Percentiles rank a stretch among this genome's conserved stretches.
Conservation (phyloP, 2,797 vertebrate species). For the Helostoma temminkii region DNA sequence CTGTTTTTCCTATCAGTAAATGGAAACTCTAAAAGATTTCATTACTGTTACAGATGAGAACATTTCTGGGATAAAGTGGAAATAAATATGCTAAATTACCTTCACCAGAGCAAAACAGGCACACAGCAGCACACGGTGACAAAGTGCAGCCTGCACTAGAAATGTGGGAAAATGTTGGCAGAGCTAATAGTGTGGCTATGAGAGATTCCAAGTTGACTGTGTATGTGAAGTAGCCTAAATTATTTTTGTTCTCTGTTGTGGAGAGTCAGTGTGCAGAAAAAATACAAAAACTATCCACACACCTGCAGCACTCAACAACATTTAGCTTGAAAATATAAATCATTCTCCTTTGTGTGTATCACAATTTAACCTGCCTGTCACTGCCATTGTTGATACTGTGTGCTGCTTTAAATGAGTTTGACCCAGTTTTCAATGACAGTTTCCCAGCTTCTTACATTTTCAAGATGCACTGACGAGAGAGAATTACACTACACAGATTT, state of each 20-base stretch:
- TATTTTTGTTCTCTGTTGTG: slow-evolving; percentile 41
- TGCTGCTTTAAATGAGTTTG: slow-evolving; percentile 64
- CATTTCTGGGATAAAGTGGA: slow-evolving; percentile 57
- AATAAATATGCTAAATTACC: slow-evolving; percentile 64
- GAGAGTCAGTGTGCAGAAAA: slow-evolving; percentile 17
- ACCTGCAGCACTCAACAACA: slow-evolving; percentile 18
- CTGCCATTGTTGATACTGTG: slow-evolving; percentile 49
- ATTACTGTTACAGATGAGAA: slow-evolving; percentile 63
- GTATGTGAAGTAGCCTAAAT: slow-evolving; percentile 56
- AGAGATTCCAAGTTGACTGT: slow-evolving; percentile 60
- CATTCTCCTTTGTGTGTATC: slow-evolving; percentile 25
- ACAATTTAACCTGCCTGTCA: slow-evolving; percentile 62
- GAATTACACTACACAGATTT: slow-evolving; percentile 56
- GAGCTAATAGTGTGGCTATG: slow-evolving; percentile 54
- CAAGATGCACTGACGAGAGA: slow-evolving; percentile 51
- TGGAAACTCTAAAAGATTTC: slow-evolving; percentile 47
- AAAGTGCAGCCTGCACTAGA: slow-evolving; percentile 48
- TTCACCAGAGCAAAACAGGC: slow-evolving; percentile 48
- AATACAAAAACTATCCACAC: slow-evolving; percentile 36
- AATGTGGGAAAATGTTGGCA: slow-evolving; percentile 61
- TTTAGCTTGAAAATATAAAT: slow-evolving; percentile 55
- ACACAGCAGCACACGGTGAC: slow-evolving; percentile 43
- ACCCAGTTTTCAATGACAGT: slow-evolving; percentile 72
- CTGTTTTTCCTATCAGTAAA: slow-evolving; percentile 43
- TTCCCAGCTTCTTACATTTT: slow-evolving; percentile 59